Percentiles rank a stretch among this genome's conserved stretches.
These are phyloP conservation scores for Gymnothorax javanicus DNA, from an alignment of 2,797 vertebrate genomes.

Conservation along the genomic window DNA sequence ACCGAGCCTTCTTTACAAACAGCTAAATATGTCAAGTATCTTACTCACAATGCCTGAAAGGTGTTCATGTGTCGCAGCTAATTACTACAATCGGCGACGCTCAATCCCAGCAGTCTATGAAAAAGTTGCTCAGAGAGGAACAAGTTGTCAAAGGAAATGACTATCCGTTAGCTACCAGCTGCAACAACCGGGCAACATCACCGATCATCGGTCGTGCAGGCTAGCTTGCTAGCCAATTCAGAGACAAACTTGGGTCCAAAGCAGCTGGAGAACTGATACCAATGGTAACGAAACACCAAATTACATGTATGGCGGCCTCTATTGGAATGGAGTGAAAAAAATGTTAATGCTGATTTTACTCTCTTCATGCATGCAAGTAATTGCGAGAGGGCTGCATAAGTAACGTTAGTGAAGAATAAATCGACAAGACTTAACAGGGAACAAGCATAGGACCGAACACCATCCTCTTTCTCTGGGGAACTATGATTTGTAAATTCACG, in stretches of 20 bases:
- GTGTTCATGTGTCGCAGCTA: not conserved
- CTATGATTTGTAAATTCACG: too few species aligned
- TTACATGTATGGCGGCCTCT: slow-evolving; percentile 10
- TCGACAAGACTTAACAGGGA: too few species aligned
- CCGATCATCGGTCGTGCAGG: too few species aligned
- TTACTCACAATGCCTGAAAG: not conserved
- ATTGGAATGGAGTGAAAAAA: slow-evolving; percentile 2
- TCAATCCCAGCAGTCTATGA: not conserved
- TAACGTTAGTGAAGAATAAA: too few species aligned
- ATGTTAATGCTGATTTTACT: not conserved
- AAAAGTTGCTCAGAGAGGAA: not conserved
- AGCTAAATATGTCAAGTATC: not conserved
- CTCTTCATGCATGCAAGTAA: too few species aligned
- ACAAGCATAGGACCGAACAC: too few species aligned
- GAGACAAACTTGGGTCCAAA: not conserved
- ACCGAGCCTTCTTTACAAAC: not conserved
- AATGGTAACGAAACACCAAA: not conserved
- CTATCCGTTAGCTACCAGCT: not conserved
- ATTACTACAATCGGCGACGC: not conserved
- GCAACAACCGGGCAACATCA: not conserved
- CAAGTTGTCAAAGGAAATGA: slow-evolving; percentile 11
- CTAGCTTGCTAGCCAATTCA: not conserved
- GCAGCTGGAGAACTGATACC: not conserved
- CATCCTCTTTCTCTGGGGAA: too few species aligned
- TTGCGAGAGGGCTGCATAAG: too few species aligned